Base-by-base conservation (phyloP, 2,888 invertebrate genomes). In the Himalopsyche kuldschensis region DNA sequence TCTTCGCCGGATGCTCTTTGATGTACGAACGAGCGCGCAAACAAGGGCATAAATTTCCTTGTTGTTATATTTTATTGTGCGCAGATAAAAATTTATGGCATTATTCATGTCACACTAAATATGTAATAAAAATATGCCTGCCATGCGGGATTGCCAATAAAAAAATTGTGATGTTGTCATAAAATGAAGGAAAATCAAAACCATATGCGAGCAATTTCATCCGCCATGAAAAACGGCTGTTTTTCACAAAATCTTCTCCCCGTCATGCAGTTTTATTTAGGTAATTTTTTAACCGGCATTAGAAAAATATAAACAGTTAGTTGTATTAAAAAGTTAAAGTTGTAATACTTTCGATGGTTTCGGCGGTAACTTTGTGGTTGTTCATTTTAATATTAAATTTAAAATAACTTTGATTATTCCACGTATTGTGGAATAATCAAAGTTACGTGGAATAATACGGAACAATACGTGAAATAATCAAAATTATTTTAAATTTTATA, bases 31-130 rank as follows among this genome's bases (percentile, higher is more conserved):
- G 20, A 32, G 69, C 24, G 24, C 69, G 69, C 69, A 78, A 81
- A 83, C 81, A 81, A 41, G 78, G 75, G 48, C 47, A 81, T 83
- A 83, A 83, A 83, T 81, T 75, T 78, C 46, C 47, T 69, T 48
- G 78, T 32, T 63, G 80, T 81, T 46, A 80, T 83, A 83, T 81
- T 83, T 83, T 81, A 83, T 80, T 81, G 81, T 81, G 46, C 81
- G 81, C 46, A 63, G 63, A 83, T 83, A 83, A 83, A 83, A 77
- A 63, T 83, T 83, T 80, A 83, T 76, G 78, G 41, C 83, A 78
- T 78, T 83, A 80, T 83, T 78, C 69, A 31, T 41, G 75, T 76
- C 76, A 78, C 63, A 76, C 55, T 76, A 80, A 81, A 81, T 80
- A 41, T 75, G 80, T 78, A 78, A 79, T 81, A 81, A 83, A 78